phyloP scores from a whole-genome alignment of 2,797 vertebrate genomes.

The Toxotes lorentzi region DNA sequence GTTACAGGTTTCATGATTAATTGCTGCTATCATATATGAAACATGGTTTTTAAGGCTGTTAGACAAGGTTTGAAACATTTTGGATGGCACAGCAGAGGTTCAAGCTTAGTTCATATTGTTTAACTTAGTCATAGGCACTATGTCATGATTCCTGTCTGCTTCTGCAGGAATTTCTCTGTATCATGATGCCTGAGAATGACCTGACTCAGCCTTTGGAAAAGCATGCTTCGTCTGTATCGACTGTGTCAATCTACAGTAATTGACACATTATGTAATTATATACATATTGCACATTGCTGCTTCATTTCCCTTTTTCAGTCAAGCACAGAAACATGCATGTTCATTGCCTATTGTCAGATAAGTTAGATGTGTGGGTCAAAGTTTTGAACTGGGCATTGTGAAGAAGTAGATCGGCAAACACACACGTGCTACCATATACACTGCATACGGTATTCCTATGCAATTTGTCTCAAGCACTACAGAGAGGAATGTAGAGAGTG shows the following conservation, averaged over 20 bases:
- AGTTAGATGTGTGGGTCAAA: no score
- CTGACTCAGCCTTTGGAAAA: neutral
- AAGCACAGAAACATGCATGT: neutral
- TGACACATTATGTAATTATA: no score
- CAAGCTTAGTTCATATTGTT: neutral
- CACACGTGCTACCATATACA: neutral
- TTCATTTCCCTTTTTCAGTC: neutral
- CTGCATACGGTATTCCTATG: neutral
- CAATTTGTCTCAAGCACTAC: neutral
- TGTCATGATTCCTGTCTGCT: no score
- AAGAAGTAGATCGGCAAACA: neutral
- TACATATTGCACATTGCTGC: neutral
- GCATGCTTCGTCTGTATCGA: neutral
- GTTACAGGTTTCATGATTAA: neutral
- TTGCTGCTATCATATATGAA: constrained; percentile 10
- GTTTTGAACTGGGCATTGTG: neutral
- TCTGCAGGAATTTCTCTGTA: neutral
- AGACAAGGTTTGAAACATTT: neutral
- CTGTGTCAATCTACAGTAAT: neutral
- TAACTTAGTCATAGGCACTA: neutral
- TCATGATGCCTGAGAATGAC: neutral
- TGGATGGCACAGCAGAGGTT: constrained; percentile 16
- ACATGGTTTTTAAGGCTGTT: neutral
- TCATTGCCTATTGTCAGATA: no score
- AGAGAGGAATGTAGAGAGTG: neutral